These are phyloP conservation scores for Phrixothrix hirtus DNA, from an alignment of 2,888 invertebrate species.

Conservation along the genomic window DNA sequence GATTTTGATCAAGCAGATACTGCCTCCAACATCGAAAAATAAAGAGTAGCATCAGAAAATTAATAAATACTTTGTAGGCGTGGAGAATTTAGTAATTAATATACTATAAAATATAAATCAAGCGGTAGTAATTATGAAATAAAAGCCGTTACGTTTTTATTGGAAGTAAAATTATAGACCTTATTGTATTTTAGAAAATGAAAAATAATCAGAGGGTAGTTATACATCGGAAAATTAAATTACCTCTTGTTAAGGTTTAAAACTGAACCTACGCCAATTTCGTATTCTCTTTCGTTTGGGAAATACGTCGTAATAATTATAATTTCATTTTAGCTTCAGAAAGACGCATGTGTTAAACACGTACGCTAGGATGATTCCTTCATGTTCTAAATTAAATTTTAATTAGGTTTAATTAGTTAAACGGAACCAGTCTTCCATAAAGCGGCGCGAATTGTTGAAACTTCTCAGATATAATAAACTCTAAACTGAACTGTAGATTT, in stretches of 20 bases:
- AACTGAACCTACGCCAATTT: constrained; percentile 16
- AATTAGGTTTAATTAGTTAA: constrained; percentile 44
- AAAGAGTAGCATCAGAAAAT: constrained; percentile 9
- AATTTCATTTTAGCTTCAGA: constrained; percentile 28
- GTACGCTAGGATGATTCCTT: constrained; percentile 37
- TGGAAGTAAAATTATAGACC: background rate
- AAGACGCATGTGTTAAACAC: constrained; percentile 31
- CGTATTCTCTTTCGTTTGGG: constrained; percentile 16
- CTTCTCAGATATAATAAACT: constrained; percentile 32
- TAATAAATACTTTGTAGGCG: constrained; percentile 5
- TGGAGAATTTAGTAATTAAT: constrained; percentile 7
- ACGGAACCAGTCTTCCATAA: constrained; percentile 33
- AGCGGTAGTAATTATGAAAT: background rate
- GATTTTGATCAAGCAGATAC: constrained; percentile 21
- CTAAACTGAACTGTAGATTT: constrained; percentile 24
- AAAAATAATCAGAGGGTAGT: constrained; percentile 3
- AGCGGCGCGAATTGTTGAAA: constrained; percentile 32
- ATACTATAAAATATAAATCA: constrained; percentile 1
- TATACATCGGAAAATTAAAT: constrained; percentile 7
- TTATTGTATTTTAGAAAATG: background rate
- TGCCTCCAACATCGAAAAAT: constrained; percentile 13
- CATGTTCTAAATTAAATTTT: constrained; percentile 43
- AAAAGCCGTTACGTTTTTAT: constrained; percentile 1
- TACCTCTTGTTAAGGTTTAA: constrained; percentile 14
- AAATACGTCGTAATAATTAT: constrained; percentile 24